phyloP scores from a whole-genome alignment of 2,888 invertebrate species.

The Oxytorus armatus region DNA sequence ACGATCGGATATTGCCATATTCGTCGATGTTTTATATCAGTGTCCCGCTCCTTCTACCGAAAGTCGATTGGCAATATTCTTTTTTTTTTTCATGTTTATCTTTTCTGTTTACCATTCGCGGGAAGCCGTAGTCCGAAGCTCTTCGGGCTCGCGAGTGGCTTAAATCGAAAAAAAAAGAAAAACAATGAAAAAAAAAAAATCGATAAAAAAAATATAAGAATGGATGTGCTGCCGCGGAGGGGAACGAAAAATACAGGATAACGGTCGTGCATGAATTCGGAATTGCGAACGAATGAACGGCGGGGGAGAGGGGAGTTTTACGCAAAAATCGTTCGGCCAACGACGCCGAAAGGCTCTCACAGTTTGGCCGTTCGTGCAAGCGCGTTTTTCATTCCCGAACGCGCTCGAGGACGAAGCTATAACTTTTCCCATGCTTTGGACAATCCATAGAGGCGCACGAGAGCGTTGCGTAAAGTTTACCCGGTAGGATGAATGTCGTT shows the following conservation, averaged over 20 bases:
- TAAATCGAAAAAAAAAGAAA: slow-evolving; percentile 24
- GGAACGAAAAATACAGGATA: slow-evolving; percentile 55
- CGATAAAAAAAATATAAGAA: slow-evolving; percentile 11
- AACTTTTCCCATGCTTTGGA: slow-evolving; percentile 67
- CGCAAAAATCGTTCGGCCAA: slow-evolving; percentile 53
- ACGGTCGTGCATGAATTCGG: slow-evolving; percentile 53
- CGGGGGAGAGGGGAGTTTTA: slow-evolving; percentile 19
- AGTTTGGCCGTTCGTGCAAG: slow-evolving; percentile 41
- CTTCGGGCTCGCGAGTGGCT: slow-evolving; percentile 23
- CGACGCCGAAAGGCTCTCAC: slow-evolving; percentile 38
- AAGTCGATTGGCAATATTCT: slow-evolving; percentile 17
- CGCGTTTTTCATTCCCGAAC: slow-evolving; percentile 60
- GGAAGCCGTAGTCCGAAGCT: neutral
- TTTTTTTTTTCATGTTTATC: neutral
- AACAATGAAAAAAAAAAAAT: slow-evolving; percentile 13
- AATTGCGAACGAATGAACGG: slow-evolving; percentile 12
- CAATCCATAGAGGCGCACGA: slow-evolving; percentile 13
- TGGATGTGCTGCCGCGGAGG: neutral
- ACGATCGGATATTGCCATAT: slow-evolving; percentile 18
- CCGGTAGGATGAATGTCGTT: slow-evolving; percentile 75
- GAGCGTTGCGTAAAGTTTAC: slow-evolving; percentile 75
- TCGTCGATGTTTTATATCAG: slow-evolving; percentile 3
- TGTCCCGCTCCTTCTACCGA: neutral
- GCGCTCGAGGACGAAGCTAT: slow-evolving; percentile 60
- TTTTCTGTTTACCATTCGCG: slow-evolving; percentile 1